Evolutionary conservation across 1,140 invertebrate genomes (phyloP).

Genomic region (Papilio xuthus): DNA sequence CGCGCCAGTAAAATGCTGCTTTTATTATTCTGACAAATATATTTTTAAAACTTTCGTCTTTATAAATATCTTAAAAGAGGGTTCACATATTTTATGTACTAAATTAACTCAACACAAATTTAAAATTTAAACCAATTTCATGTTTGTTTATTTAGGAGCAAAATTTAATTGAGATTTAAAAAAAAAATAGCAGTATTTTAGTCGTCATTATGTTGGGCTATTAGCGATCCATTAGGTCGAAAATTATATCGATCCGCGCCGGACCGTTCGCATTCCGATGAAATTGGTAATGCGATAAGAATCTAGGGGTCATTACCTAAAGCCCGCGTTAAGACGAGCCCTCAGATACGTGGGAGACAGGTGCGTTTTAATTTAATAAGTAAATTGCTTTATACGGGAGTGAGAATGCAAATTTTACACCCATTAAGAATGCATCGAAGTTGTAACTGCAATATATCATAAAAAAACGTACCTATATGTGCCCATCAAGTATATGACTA

Average conservation of each 20-base stretch:
- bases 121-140: constrained; percentile 25
- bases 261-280: constrained; percentile 68
- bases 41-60: background rate
- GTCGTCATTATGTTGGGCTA: constrained; percentile 60
- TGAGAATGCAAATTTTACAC: constrained; percentile 34
- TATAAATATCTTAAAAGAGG: too few species aligned
- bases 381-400: constrained; percentile 37
- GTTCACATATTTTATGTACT: background rate
- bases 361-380: constrained; percentile 40
- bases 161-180: constrained; percentile 36
- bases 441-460: background rate
- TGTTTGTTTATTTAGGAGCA: constrained; percentile 42
- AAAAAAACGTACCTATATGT: background rate
- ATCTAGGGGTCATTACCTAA: constrained; percentile 61
- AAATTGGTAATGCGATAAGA: constrained; percentile 77
- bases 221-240: constrained; percentile 70
- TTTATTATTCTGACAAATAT: background rate
- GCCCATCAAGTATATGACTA: background rate
- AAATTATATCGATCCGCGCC: constrained; percentile 65
- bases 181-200: constrained; percentile 55
- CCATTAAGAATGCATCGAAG: background rate
- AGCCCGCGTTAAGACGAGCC: constrained; percentile 38
- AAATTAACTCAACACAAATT: constrained; percentile 17
- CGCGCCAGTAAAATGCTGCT: constrained; percentile 48
- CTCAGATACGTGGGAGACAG: constrained; percentile 21